Evolutionary conservation across 2,797 vertebrate genomes (phyloP), one percentile per base, ranked within the genome.

Genomic region (Gobio occitaniae): DNA sequence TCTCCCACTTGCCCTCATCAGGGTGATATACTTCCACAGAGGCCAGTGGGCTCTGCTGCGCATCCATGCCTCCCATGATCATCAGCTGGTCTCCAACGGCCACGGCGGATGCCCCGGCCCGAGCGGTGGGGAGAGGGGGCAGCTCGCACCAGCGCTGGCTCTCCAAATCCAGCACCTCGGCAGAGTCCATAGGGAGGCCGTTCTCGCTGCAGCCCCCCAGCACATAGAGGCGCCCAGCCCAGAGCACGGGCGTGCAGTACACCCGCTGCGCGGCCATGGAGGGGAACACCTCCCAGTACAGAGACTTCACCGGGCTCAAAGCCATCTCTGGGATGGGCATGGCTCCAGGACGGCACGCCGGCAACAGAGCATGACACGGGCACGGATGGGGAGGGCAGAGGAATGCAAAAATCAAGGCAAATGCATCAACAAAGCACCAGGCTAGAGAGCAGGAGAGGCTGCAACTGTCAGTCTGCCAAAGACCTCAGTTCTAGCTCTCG

Each of bases 1-100:
- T 96, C 93, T 98, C 97, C 98, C 98, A 99, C 89, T 96, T 97
- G 89, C 97, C 97, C 91, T 99, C 97, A 2, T 99, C 98, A 0
- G 95, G 94, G 25, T 97, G 95, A 93, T 96, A 99, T 88, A 96
- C 95, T 89, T 99, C 98, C 84, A 99, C 96, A 0, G 97, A 97
- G 38, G 97, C 96, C 29, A 99, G 94, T 0, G 98, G 97, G 21
- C 95, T 97, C 93, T 99, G 98, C 9, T 94, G 94, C 0, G 94
- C 96, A 13, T 98, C 97, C 96, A 99, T 97, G 0, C 98, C 98
- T 0, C 98, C 97, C 21, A 99, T 94, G 81, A 97, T 96, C 91
- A 99, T 93, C 87, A 99, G 92, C 91, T 97, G 97, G 85, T 97
- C 96, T 78, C 96, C 97, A 59, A 98, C 65, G 2, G 90, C 90